Conservation (phyloP, 2,888 invertebrate genomes). For the Metacarcinus magister region DNA sequence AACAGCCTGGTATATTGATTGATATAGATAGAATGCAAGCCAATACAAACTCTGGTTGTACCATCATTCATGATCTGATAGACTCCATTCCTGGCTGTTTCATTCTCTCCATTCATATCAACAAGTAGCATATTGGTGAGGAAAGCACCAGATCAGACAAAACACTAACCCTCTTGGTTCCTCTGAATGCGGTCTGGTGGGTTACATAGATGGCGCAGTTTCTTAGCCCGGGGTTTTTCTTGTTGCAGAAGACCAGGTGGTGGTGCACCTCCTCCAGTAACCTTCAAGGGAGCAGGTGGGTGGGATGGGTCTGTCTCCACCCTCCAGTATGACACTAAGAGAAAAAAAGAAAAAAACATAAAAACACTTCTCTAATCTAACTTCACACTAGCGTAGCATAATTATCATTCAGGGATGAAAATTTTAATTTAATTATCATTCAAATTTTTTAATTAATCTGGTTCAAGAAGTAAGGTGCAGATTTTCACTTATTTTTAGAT, state of each 20-base stretch:
- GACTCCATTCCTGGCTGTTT: too few species aligned
- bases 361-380: not conserved
- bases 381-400: not conserved
- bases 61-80: too few species aligned
- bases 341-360: not conserved
- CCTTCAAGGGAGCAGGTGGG: slow-evolving; percentile 72
- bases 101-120: not conserved
- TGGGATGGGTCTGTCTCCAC: slow-evolving; percentile 75
- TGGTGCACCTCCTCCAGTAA: slow-evolving; percentile 50
- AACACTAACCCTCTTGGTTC: slow-evolving; percentile 76
- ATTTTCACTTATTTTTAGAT: not conserved
- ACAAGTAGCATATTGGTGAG: not conserved
- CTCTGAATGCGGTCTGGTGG: slow-evolving; percentile 80
- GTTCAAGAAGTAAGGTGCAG: not conserved
- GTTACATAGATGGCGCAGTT: slow-evolving; percentile 79
- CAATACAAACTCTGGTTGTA: too few species aligned
- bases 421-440: not conserved
- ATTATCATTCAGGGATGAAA: not conserved
- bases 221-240: slow-evolving; percentile 80
- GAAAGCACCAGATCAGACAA: not conserved
- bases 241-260: slow-evolving; percentile 52
- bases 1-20: too few species aligned
- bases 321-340: slow-evolving; percentile 82
- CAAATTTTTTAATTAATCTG: not conserved
- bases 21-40: too few species aligned